Conservation (phyloP, 2,888 invertebrate genomes). For the Emesis castigata region DNA sequence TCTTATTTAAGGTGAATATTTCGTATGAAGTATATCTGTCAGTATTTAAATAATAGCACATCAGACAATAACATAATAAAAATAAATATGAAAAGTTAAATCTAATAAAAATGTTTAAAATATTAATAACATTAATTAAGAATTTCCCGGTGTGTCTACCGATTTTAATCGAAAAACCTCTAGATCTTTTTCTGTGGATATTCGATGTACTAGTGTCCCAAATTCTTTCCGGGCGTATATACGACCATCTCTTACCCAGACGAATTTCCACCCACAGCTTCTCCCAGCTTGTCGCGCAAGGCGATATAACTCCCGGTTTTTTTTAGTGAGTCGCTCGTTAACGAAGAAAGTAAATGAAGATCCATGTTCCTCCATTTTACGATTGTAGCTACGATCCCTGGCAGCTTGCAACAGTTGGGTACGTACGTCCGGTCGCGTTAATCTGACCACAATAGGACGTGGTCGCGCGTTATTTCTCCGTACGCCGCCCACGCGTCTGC, state of each 20-base stretch:
- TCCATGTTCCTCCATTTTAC: background rate
- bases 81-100: no score
- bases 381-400: background rate
- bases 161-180: background rate
- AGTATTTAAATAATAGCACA: no score
- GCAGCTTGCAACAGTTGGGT: background rate
- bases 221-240: background rate
- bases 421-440: background rate
- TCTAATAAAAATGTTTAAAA: background rate
- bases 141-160: background rate
- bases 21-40: no score
- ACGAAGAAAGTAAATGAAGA: background rate
- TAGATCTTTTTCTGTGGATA: background rate
- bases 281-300: background rate
- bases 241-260: background rate
- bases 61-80: no score
- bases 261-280: background rate
- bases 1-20: no score
- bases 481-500: background rate
- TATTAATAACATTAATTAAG: background rate
- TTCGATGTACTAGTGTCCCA: background rate
- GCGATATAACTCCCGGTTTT: background rate
- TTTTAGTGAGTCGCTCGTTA: background rate
- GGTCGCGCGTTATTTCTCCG: background rate
- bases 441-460: background rate